Base-by-base conservation (phyloP, 2,888 invertebrate species). In the Mystacides longicornis region DNA sequence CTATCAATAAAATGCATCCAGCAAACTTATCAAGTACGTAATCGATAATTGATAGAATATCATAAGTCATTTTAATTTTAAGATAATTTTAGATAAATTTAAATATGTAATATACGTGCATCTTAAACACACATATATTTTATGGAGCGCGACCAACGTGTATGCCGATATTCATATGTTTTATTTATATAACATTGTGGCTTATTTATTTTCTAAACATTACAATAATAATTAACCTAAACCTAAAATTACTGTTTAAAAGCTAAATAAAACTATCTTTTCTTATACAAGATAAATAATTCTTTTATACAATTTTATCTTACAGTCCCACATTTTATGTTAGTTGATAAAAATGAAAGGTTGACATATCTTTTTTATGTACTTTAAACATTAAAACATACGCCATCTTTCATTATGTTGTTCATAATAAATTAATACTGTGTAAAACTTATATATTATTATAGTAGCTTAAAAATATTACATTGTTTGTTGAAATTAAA, bases 101-200 rank as follows among this genome's bases (percentile, higher is more conserved):
- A 7, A 37, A n/a, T 7, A 37, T 37, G 37, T 14, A n/a, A 37
- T 37, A 16, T 37, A 4, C 37, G 37, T 37, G 37, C 16, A n/a
- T 37, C n/a, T 37, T 16, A 37, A 37, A 37, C 37, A 37, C 37
- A 37, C n/a, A 37, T 37, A 37, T 7, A n/a, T 37, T 37, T 37
- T 37, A 37, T 37, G 20, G 20, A 52, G 52, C 52, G 52, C 52
- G 52, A 52, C 52, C 52, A 46, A 52, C 52, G 20, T 23, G 23
- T 42, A 23, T 19, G 43, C 51, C 52, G 52, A 52, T 46, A 43
- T 46, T 20, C 4, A n/a, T 45, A 19, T 45, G 4, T 45, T 20
- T 45, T 3, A 20, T 11, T 45, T 19, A 45, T 45, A 21, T 21
- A 27, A 27, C 27, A 16, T n/a, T 37, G 37, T 37, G 14, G 37